A percentile compares a stretch with the other conserved stretches of the same genome.
These are phyloP conservation scores for Goniozus legneri DNA, from an alignment of 1,140 invertebrate species.

Conservation along the genomic window DNA sequence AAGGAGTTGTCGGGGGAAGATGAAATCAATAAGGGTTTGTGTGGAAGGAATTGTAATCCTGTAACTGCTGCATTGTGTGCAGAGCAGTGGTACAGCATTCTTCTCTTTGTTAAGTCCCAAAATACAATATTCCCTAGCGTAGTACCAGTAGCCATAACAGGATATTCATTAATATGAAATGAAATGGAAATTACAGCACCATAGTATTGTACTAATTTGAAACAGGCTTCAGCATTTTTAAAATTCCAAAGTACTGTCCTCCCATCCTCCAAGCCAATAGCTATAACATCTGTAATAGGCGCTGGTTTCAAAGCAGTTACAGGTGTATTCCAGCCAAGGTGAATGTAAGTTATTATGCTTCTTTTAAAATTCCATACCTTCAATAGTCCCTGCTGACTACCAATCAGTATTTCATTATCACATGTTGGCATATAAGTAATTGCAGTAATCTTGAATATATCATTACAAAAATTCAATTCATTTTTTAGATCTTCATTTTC, in stretches of 20 bases:
- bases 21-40: conserved; percentile 86
- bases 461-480: conserved; percentile 69
- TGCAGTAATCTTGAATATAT: conserved; percentile 72
- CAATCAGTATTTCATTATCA: conserved; percentile 91
- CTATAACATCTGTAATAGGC: conserved; percentile 87
- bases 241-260: conserved; percentile 87
- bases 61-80: conserved; percentile 75
- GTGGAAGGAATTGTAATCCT: conserved; percentile 77
- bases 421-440: conserved; percentile 89
- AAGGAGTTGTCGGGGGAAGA: conserved; percentile 94
- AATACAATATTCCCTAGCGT: conserved; percentile 78
- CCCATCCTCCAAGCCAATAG: conserved; percentile 79
- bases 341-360: conserved; percentile 74
- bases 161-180: conserved; percentile 83
- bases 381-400: conserved; percentile 80
- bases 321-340: conserved; percentile 71
- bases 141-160: conserved; percentile 84
- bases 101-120: conserved; percentile 89
- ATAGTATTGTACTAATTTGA: conserved; percentile 90
- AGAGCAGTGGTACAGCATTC: conserved; percentile 68
- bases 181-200: conserved; percentile 79
- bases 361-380: conserved; percentile 90
- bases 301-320: conserved; percentile 76
- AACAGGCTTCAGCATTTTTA: conserved; percentile 81
- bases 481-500: conserved; percentile 66